Evolutionary conservation across 2,888 invertebrate species (phyloP), one percentile per base, ranked within the genome.

Genomic region (Agrotis puta): DNA sequence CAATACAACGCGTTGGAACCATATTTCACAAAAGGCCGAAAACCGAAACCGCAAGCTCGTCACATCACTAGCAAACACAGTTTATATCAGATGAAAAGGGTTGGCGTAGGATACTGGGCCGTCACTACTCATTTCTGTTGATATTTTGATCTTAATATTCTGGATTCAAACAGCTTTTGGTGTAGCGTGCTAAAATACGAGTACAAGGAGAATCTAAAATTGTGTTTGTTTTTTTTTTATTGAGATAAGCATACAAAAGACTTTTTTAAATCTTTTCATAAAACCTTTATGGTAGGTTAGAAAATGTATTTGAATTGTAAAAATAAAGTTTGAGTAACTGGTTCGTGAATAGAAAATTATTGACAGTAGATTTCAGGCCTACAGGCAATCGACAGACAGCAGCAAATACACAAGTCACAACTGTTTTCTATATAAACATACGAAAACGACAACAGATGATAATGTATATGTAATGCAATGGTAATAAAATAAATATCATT

Each of bases 31-130:
- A 48, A 47, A 70, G 48, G 63, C 70, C 72, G 68, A 74, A 64
- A 67, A 48, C 77, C 57, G 27, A 74, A 70, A 73, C 75, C 75
- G 27, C 58, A 63, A 33, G 57, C 64, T 48, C 24, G 27, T 43
- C 33, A 57, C 79, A 74, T 65, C 85, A 66, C 83, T 82, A 76
- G 54, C 27, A 43, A 57, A 70, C 56, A 73, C 74, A 67, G 83
- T 79, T 70, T 71, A 64, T 73, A 67, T 76, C 73, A 73, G 59
- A 76, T 85, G 82, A 83, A 76, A 82, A 85, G 85, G 83, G 83
- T 85, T 82, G 48, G 79, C 72, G 14, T 65, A 48, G 75, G 72
- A 70, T 72, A 66, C 56, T 27, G 64, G 24, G 64, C 56, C 63
- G 79, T 83, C 85, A 85, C 79, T 82, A 79, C 57, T 81, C 65